Evolutionary conservation across 2,113 vertebrate genomes (phyloP), one percentile per base, ranked within the genome.

Genomic region (Lamprologus tigripictilis): DNA sequence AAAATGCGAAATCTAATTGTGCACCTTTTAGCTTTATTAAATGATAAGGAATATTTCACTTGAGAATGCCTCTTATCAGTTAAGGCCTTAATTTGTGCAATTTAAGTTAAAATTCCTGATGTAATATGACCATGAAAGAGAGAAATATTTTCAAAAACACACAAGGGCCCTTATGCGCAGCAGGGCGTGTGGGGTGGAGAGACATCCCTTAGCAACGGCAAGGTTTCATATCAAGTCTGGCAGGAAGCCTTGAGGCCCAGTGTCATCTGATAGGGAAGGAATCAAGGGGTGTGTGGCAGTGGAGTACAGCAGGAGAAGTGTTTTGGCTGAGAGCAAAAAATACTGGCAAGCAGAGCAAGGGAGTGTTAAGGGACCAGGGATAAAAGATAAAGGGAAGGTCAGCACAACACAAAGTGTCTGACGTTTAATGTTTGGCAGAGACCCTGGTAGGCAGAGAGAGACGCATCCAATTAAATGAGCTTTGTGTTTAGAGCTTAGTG

Each of bases 221-320:
- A 86, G 91, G 93, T 92, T 93, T 94, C 88, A 94, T 95, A 92
- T 96, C 92, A 92, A 66, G 83, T 87, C 61, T 93, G 92, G 93
- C 94, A 93, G 85, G 88, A 89, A 80, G 90, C 92, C 88, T 91
- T 86, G 93, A 94, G 92, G 89, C 92, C 92, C 89, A 26, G 84
- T 88, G 94, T 93, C 93, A 95, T 93, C 83, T 89, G 95, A 96
- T 95, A 95, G 90, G 89, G 80, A 88, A 86, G 82, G 83, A 86
- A 88, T 84, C 23, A 12, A 80, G 68, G 81, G 79, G 79, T 49
- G 89, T 40, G 55, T 63, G 42, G 84, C 71, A 66, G 45, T 61
- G 83, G 63, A 21, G 35, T 57, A 6, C 63, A 53, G 89, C 80
- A 9, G 88, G 73, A 80, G 88, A 76, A 86, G 84, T 91, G 93